Base-by-base conservation (phyloP, 2,888 invertebrate species). In the Thecocarcelia acutangulata region DNA sequence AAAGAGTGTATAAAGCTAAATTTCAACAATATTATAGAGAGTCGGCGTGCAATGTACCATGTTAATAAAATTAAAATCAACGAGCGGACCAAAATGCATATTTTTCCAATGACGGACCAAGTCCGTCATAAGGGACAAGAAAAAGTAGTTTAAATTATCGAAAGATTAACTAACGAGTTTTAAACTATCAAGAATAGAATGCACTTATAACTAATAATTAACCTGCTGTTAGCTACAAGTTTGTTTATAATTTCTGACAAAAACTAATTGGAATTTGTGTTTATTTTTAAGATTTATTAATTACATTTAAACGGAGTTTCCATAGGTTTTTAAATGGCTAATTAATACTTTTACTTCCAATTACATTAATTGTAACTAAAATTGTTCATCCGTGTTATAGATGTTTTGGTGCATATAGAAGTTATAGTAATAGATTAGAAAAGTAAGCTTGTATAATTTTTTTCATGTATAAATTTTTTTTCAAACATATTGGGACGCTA, bases 221-320 rank as follows among this genome's bases (percentile, higher is more conserved):
- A 54, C 28, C 15, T 28, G 54, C 15, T 15, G 54, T 15, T n/a
- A 17, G n/a, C 24, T 52, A 2, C 0, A 52, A 13, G 24, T 42
- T 68, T 28, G 6, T 15, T 24, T 3, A n/a, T 19, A 76, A 72
- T 80, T 72, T 63, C 15, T 21, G 24, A 52, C 44, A 68, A 76
- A 68, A 61, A 76, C 15, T 68, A 37, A 52, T 52, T 13, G 1
- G 15, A 28, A 42, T 5, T 50, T 8, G 33, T 61, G 12, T 75
- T 28, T 61, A 11, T 59, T 54, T 76, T 61, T 19, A 24, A 3
- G 11, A 61, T 76, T 76, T 76, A 76, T 76, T 76, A 61, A 76
- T 61, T 76, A 69, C 61, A 69, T 61, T 61, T 61, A 17, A 46
- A 46, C 13, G 33, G 61, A 54, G 13, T 63, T 54, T 54, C 33